Evolutionary conservation across 2,888 invertebrate genomes (phyloP).

Genomic region (Hirtodrosophila duncani): DNA sequence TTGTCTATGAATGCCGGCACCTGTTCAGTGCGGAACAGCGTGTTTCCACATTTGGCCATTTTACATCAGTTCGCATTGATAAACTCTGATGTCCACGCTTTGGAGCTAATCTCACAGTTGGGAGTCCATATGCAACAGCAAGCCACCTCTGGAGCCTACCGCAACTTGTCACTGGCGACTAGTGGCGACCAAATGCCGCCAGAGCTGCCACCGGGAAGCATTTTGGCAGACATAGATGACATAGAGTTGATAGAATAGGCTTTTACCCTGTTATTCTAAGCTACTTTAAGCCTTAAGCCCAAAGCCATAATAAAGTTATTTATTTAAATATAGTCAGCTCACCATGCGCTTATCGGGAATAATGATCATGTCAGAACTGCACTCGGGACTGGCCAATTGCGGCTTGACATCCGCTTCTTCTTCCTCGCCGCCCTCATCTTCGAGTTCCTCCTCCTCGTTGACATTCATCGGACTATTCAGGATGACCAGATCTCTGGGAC

Average conservation of each 20-base stretch:
- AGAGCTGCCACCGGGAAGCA: conserved; percentile 51
- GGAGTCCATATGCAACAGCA: conserved; percentile 74
- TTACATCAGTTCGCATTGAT: conserved; percentile 74
- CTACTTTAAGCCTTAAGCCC: conserved; percentile 3
- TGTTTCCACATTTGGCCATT: conserved; percentile 74
- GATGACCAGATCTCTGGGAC: conserved; percentile 52
- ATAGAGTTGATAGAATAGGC: conserved; percentile 72
- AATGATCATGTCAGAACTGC: conserved; percentile 60
- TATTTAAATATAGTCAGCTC: conserved; percentile 31
- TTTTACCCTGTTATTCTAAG: neutral
- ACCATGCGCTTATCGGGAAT: conserved; percentile 70
- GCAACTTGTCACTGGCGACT: conserved; percentile 53
- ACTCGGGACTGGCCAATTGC: conserved; percentile 60
- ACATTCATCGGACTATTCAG: conserved; percentile 62
- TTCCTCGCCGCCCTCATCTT: conserved; percentile 29
- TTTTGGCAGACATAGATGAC: conserved; percentile 73
- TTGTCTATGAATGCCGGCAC: conserved; percentile 47
- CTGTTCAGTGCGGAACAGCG: conserved; percentile 53
- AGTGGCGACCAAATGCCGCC: conserved; percentile 19
- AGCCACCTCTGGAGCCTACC: conserved; percentile 68
- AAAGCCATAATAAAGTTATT: conserved; percentile 17
- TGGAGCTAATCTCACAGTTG: conserved; percentile 71
- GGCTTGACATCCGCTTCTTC: conserved; percentile 52
- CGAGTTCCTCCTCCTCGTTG: conserved; percentile 42
- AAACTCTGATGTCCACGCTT: conserved; percentile 70